Evolutionary conservation across 2,797 vertebrate genomes (phyloP), one percentile per base, ranked within the genome.

Genomic region (Enteromius treurensis): DNA sequence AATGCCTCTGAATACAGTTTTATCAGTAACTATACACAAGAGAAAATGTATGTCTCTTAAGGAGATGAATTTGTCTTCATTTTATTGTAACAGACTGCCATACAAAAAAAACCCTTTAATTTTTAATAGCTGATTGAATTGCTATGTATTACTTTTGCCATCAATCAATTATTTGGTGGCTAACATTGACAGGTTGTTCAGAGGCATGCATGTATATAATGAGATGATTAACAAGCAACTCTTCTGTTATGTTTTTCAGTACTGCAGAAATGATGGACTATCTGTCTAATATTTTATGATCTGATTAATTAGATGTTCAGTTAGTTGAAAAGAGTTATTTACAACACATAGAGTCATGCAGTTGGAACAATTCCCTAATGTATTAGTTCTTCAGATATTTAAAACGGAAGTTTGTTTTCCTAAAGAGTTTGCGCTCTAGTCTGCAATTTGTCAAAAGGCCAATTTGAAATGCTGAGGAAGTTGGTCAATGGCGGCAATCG

Each of bases 151-250:
- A 77, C 45, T 9, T 19, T 26, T 60, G 77, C 55, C 67, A 73
- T 58, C 64, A 77, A 29, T 51, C 67, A 73, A 14, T 85, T 37
- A 47, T 64, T 78, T 11, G 26, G 15, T 79, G 34, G 37, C 47
- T 58, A 55, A 74, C 58, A 82, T 62, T 73, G 82, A 55, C 67
- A 14, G 29, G 81, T 40, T 60, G 32, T 80, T 86, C 34, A 58
- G 62, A 74, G 51, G 32, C 8, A 77, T 82, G 47, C 74, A 65
- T 65, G 17, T 67, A 49, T 73, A 55, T 83, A 75, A 77, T 86
- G 60, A 60, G 67, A 78, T 82, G 58, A 68, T 73, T 80, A 42
- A 60, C 51, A 71, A 23, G 4, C 53, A 68, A 58, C 15, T 71
- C 19, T 64, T 65, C 9, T 75, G 23, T 47, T 75, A 15, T 75